A percentile compares a stretch with the other conserved stretches of the same genome.
Evolutionary conservation across 2,113 vertebrate species (phyloP).

Genomic region (cat (Felis catus)): DNA sequence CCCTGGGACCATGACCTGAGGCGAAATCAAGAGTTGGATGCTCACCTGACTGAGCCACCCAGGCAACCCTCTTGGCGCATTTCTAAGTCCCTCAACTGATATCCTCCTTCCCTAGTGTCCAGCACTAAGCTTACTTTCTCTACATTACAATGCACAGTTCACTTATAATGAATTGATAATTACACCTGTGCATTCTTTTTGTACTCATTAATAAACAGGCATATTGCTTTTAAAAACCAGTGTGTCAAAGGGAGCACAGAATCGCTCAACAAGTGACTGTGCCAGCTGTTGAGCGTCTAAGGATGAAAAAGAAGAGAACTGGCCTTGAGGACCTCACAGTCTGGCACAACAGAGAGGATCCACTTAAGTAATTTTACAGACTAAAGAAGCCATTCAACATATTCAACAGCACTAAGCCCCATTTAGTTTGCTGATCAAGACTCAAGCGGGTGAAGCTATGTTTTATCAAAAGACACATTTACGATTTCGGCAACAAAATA

Average conservation of each 20-base stretch:
- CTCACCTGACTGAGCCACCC: no score
- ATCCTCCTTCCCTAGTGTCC: background rate
- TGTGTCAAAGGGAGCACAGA: background rate
- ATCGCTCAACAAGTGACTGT: background rate
- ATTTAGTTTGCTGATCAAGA: background rate
- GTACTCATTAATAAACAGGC: background rate
- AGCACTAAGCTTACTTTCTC: background rate
- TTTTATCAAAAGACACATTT: constrained; percentile 34
- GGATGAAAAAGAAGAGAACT: background rate
- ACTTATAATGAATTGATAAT: background rate
- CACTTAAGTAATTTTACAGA: background rate
- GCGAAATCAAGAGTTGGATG: no score
- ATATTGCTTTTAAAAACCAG: background rate
- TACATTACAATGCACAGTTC: background rate
- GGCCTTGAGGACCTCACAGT: background rate
- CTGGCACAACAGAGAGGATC: background rate
- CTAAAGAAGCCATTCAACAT: background rate
- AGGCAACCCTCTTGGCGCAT: no score
- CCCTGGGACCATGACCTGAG: no score
- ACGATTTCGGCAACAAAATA: background rate
- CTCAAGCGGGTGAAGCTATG: background rate
- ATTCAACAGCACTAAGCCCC: background rate
- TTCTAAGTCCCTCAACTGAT: background rate
- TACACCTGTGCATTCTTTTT: background rate
- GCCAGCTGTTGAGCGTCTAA: background rate